Evolutionary conservation across 53 echinoderm and acorn worm genomes (phyloP), one percentile per base, ranked within the genome.

Genomic region (Temnopleurus reevesii): DNA sequence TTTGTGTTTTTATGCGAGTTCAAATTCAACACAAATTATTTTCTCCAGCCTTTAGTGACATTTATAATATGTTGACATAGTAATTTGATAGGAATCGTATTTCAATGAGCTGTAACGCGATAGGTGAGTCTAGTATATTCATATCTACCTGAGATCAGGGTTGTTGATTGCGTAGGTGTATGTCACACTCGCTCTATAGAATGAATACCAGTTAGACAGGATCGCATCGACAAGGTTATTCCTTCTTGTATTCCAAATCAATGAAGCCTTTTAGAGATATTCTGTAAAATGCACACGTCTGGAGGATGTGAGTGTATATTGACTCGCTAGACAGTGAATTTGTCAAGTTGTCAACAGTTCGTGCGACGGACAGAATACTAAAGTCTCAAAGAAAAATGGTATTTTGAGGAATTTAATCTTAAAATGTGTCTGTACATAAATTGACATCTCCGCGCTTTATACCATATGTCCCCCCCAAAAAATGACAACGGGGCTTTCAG

Each of bases 291-390:
- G 30, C 9, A 63, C 63, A 63, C 63, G 63, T 63, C 63, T 2
- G 33, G 63, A 31, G 63, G 63, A 4, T 63, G 63, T 63, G 63
- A 63, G 18, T 63, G 63, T 33, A 63, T 29, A 63, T 63, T 63
- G 63, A 63, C 63, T 33, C 3, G 30, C 17, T 10, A 31, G 63
- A 15, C 30, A 29, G 31, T 31, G 33, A 63, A 63, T 31, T 63
- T 63, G 63, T 63, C 31, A 63, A 33, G 33, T 31, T 63, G 63
- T 63, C 63, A 63, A 63, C 33, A 63, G 15, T 63, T 63, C 63
- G 13, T 15, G 63, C 33, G 31, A 27, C 9, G 29, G 31, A 31
- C 12, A 58, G 30, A 25, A 63, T 63, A 63, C 63, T 56, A n/a
- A n/a, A n/a, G n/a, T n/a, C n/a, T n/a, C n/a, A n/a, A n/a, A n/a